A percentile compares a stretch with the other conserved stretches of the same genome.
Conservation (phyloP, 1,140 invertebrate genomes). For the Cardiocondyla obscurior region DNA sequence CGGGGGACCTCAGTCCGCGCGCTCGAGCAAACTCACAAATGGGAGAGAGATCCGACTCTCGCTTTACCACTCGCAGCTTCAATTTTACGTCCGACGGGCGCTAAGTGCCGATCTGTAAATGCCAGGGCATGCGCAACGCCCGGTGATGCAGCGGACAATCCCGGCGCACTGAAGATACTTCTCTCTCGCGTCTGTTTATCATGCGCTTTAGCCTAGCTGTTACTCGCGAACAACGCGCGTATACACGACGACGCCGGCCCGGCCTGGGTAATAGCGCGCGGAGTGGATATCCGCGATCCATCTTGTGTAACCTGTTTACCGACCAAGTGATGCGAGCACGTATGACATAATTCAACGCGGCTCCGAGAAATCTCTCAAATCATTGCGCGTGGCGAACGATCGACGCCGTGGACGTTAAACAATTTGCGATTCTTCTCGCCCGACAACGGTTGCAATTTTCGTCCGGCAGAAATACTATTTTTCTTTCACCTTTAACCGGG, state of each 20-base stretch:
- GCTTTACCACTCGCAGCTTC: neutral
- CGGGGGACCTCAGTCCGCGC: no score
- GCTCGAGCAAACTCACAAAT: neutral
- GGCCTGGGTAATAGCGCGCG: slow-evolving; percentile 58
- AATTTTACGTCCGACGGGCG: neutral
- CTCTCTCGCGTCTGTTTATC: slow-evolving; percentile 12
- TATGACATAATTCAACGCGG: slow-evolving; percentile 75
- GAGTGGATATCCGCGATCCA: slow-evolving; percentile 74
- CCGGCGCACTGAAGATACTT: neutral
- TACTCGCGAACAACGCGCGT: neutral
- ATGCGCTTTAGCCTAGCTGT: slow-evolving; percentile 38
- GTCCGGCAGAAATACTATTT: neutral
- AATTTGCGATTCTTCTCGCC: neutral
- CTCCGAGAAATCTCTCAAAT: slow-evolving; percentile 33
- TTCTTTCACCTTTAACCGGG: no score
- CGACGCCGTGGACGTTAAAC: neutral
- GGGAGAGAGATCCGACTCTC: neutral
- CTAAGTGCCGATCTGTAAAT: slow-evolving; percentile 10
- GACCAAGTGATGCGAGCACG: slow-evolving; percentile 71
- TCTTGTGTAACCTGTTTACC: slow-evolving; percentile 81
- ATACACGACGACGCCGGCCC: neutral
- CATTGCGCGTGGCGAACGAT: slow-evolving; percentile 52
- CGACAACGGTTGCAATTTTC: neutral
- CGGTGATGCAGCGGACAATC: neutral
- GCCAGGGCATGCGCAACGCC: neutral